A percentile compares a stretch with the other conserved stretches of the same genome.
Conservation (phyloP, 2,888 invertebrate species). For the Athripsodes cinereus region DNA sequence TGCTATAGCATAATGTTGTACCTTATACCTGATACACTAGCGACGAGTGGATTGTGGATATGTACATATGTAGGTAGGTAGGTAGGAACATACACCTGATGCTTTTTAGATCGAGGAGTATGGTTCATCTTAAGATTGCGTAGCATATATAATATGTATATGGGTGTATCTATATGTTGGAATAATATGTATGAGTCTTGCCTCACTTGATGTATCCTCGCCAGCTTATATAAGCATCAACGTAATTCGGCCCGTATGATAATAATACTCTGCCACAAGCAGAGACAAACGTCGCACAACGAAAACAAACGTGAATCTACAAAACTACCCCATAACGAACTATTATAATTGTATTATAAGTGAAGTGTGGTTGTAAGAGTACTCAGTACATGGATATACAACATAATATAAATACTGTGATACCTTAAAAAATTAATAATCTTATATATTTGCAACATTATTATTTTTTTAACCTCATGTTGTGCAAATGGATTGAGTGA, state of each 20-base stretch:
- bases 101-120: neutral
- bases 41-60: too few species aligned
- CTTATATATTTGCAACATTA: too few species aligned
- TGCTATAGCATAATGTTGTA: too few species aligned
- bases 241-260: constrained; percentile 10
- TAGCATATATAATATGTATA: neutral
- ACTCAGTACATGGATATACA: too few species aligned
- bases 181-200: neutral
- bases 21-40: too few species aligned
- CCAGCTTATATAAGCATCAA: constrained; percentile 16
- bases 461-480: too few species aligned
- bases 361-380: too few species aligned
- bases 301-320: neutral
- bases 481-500: too few species aligned
- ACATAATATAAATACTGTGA: too few species aligned
- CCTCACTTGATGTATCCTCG: constrained; percentile 6
- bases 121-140: neutral
- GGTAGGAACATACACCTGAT: too few species aligned
- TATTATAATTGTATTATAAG: neutral
- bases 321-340: neutral
- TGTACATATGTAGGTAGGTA: too few species aligned
- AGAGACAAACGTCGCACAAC: neutral
- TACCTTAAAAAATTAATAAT: too few species aligned
- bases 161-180: neutral
- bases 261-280: constrained; percentile 13